phyloP scores from a whole-genome alignment of 2,888 invertebrate genomes.

The Alitta virens region DNA sequence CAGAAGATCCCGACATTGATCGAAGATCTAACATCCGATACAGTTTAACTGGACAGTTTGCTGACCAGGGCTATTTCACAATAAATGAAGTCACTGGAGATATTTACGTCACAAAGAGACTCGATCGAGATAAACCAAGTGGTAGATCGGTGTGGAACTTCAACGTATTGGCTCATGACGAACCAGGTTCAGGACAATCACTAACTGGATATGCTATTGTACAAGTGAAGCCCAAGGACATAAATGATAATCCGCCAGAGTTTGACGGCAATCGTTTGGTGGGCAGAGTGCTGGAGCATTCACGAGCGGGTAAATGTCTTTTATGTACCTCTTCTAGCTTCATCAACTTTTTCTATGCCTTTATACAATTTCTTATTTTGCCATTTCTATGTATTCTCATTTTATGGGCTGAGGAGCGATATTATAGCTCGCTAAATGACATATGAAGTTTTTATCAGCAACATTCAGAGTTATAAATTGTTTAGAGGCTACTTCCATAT shows the following conservation, averaged over 20 bases:
- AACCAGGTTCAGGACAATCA: conserved; percentile 37
- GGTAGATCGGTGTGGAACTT: conserved; percentile 34
- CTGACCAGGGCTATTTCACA: conserved; percentile 28
- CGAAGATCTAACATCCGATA: conserved; percentile 93
- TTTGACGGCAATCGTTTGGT: conserved; percentile 60
- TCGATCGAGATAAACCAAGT: conserved; percentile 64
- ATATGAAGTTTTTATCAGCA: too few relatives aligned
- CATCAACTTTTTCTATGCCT: too few relatives aligned
- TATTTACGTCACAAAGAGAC: conserved; percentile 93
- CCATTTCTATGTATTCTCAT: too few relatives aligned
- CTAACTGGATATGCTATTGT: conserved; percentile 95
- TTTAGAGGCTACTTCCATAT: too few relatives aligned
- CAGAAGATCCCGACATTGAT: conserved; percentile 93
- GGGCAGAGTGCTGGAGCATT: conserved; percentile 85
- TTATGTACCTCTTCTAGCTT: too few relatives aligned
- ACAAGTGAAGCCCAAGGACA: conserved; percentile 93
- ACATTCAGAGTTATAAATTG: too few relatives aligned
- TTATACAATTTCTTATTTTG: too few relatives aligned
- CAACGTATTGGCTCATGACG: conserved; percentile 53
- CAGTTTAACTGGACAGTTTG: conserved; percentile 38
- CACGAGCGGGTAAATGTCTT: conserved; percentile 69
- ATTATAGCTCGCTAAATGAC: too few relatives aligned
- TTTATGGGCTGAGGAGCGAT: too few relatives aligned
- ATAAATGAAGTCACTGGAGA: conserved; percentile 84
- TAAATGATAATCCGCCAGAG: conserved; percentile 96